Base-by-base conservation (phyloP, 2,797 vertebrate genomes). In the Tolypeutes matacus region DNA sequence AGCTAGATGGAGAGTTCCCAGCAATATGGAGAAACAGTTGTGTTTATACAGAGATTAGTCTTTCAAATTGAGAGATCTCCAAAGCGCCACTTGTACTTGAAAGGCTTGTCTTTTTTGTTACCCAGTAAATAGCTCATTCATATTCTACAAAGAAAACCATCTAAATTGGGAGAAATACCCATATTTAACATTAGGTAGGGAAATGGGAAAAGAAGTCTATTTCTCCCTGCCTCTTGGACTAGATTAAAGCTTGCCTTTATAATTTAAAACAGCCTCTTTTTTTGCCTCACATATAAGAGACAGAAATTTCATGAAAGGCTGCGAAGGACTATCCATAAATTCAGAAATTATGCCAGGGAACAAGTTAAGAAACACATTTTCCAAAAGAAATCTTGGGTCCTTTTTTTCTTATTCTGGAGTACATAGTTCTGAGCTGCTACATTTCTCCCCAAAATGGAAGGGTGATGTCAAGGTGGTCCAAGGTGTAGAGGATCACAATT, bases 1-100 rank as follows among this genome's bases (percentile, higher is more conserved):
- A 97, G 64, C 82, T 75, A 97, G 96, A 92, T 81, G 93, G 97
- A 98, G 90, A 78, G 83, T 96, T 98, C 96, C 96, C 95, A 76
- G 95, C 96, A 98, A 98, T 96, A 97, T 93, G 96, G 96, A 97
- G 91, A 97, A 97, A 97, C 96, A 98, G 97, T 98, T 98, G 97
- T 97, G 96, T 96, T 98, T 96, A 78, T 95, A 95, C 20, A 97
- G 96, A 97, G 97, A 97, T 96, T 5, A 89, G 95, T 91, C 91
- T 98, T 97, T 97, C 96, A 97, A 97, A 97, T 56, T 81, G 93
- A 97, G 97, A 97, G 95, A 96, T 91, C 96, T 98, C 96, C 93
- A 95, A 97, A 98, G 95, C 96, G 94, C 95, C 95, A 87, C 97
- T 97, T 97, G 96, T 97, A 97, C 92, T 97, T 97, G 96, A 98